A percentile compares a stretch with the other conserved stretches of the same genome.
Conservation (phyloP, 1,140 invertebrate species). For the Andrena cerasifolii region DNA sequence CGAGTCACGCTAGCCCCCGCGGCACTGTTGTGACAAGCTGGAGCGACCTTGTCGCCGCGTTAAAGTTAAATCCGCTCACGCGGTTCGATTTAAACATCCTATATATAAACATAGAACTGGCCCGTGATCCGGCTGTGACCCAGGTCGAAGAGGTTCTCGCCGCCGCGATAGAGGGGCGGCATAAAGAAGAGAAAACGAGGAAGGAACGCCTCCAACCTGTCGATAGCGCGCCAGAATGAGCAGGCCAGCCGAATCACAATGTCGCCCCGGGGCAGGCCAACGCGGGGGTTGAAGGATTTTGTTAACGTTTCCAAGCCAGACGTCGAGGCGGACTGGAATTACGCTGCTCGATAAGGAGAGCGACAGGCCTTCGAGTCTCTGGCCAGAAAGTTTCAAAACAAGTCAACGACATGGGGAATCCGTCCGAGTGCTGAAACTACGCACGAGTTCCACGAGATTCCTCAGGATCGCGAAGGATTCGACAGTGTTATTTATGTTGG, state of each 20-base stretch:
- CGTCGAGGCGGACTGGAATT: too few species aligned
- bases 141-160: slow-evolving; percentile 32
- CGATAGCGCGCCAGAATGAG: slow-evolving; percentile 11
- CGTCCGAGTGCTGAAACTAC: too few species aligned
- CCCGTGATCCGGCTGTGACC: slow-evolving; percentile 47
- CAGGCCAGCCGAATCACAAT: slow-evolving; percentile 1
- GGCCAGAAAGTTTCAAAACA: too few species aligned
- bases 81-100: slow-evolving; percentile 48
- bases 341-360: too few species aligned
- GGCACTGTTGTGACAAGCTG: slow-evolving; percentile 51
- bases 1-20: slow-evolving; percentile 35
- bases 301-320: neutral
- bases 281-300: too few species aligned
- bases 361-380: too few species aligned
- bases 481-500: too few species aligned
- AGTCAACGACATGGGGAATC: too few species aligned
- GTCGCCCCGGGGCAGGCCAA: neutral
- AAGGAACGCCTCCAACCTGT: slow-evolving; percentile 6
- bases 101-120: slow-evolving; percentile 47
- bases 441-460: too few species aligned
- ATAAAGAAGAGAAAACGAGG: neutral
- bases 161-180: too few species aligned
- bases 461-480: too few species aligned
- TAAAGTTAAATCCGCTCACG: slow-evolving; percentile 52
- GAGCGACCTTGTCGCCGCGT: slow-evolving; percentile 46